Conservation (phyloP, 2,888 invertebrate species). For the Furcula furcula region DNA sequence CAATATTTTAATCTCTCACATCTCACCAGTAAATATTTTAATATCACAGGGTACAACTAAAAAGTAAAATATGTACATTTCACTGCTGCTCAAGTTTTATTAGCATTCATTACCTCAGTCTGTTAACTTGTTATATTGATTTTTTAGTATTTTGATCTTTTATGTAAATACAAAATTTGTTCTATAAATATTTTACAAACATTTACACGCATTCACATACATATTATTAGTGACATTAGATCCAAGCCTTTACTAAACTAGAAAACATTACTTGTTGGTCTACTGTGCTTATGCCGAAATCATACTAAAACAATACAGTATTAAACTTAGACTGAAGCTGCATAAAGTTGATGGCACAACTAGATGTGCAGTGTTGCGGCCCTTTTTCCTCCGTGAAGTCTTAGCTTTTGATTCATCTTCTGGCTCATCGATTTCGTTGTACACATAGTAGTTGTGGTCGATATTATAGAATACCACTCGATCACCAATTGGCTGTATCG, state of each 20-base stretch:
- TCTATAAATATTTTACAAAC: background rate
- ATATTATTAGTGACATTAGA: too few relatives aligned
- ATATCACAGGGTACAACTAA: conserved; percentile 46
- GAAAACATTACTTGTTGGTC: too few relatives aligned
- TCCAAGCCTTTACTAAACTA: too few relatives aligned
- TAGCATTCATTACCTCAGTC: conserved; percentile 34
- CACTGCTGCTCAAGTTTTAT: conserved; percentile 6
- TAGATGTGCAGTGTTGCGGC: conserved; percentile 30
- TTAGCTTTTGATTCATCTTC: conserved; percentile 38
- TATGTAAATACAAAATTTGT: background rate
- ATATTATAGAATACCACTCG: conserved; percentile 84
- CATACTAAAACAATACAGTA: conserved; percentile 7
- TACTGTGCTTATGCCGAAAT: too few relatives aligned
- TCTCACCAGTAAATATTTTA: conserved; percentile 33
- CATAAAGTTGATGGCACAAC: conserved; percentile 12
- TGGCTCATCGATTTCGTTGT: conserved; percentile 67
- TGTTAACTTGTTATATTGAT: conserved; percentile 4
- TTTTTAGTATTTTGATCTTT: background rate
- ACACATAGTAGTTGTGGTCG: conserved; percentile 66
- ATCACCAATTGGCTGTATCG: conserved; percentile 89
- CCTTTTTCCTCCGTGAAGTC: conserved; percentile 40
- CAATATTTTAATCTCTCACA: conserved; percentile 21
- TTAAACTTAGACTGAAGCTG: conserved; percentile 20
- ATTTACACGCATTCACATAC: background rate
- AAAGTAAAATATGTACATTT: conserved; percentile 1